Percentiles rank a stretch among this genome's conserved stretches.
Evolutionary conservation across 2,797 vertebrate species (phyloP).

Genomic region (Oreochromis mossambicus): DNA sequence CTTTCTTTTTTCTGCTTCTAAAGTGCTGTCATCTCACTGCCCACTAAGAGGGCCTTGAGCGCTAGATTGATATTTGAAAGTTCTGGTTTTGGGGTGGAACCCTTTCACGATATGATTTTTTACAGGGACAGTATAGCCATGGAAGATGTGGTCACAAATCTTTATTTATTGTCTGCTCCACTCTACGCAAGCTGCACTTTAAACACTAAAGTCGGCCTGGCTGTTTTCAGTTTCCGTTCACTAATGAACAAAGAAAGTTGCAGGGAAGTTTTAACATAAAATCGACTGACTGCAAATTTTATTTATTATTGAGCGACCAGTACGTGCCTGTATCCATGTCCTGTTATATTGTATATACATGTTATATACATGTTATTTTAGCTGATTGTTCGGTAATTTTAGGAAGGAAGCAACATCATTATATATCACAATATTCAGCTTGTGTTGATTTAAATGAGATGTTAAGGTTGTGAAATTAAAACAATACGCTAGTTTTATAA

Average conservation of each 20-base stretch:
- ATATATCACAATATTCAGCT: background rate
- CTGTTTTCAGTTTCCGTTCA: background rate
- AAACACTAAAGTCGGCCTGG: background rate
- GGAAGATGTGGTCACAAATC: conserved; percentile 9
- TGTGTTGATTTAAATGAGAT: background rate
- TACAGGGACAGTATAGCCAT: background rate
- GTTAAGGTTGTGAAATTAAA: background rate
- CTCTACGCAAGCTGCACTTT: background rate
- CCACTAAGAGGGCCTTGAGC: conserved; percentile 40
- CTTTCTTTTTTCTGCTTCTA: conserved; percentile 4
- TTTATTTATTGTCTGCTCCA: background rate
- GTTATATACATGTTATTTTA: background rate
- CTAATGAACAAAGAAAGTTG: background rate
- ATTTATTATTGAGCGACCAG: background rate
- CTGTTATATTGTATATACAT: background rate
- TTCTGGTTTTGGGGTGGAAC: conserved; percentile 19
- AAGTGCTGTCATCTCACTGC: conserved; percentile 36
- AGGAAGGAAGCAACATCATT: background rate
- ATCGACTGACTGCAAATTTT: background rate
- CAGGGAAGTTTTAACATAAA: background rate
- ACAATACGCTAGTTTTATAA: background rate
- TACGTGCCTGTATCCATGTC: background rate
- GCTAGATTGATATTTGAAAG: conserved; percentile 34
- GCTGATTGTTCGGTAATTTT: too few relatives aligned
- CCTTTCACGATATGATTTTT: background rate